Percentiles rank a stretch among this genome's conserved stretches.
Evolutionary conservation across 2,797 vertebrate species (phyloP).

Genomic region (Allobates femoralis): DNA sequence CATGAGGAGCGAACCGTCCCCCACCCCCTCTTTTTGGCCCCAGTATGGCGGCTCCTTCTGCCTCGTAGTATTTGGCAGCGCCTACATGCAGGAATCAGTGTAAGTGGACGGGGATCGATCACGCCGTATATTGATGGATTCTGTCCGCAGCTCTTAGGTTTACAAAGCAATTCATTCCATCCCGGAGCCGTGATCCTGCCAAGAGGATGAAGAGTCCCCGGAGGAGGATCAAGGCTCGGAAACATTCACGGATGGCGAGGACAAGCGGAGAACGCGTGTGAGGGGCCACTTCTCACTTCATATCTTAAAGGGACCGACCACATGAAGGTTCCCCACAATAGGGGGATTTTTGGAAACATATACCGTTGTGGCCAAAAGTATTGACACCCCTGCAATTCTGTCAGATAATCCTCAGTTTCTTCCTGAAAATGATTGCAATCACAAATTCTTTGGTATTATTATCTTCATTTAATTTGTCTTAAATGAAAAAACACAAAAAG

Average conservation of each 20-base stretch:
- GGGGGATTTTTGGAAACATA: no score
- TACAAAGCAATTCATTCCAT: conserved; percentile 39
- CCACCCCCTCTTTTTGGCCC: no score
- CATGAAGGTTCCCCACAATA: background rate
- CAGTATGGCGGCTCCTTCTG: background rate
- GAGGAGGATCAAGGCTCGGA: conserved; percentile 36
- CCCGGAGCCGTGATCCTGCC: conserved; percentile 7
- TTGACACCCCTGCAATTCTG: no score
- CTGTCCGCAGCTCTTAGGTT: conserved; percentile 41
- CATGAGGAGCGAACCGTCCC: no score
- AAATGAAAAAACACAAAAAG: no score
- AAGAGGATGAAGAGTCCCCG: conserved; percentile 53
- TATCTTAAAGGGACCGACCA: background rate
- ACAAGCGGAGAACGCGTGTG: background rate
- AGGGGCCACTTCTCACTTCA: background rate
- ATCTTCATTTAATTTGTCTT: no score
- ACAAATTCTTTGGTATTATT: no score
- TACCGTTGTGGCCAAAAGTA: no score
- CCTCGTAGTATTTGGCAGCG: background rate
- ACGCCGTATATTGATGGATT: conserved; percentile 23
- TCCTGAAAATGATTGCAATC: no score
- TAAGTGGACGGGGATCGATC: conserved; percentile 10
- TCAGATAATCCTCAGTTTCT: no score
- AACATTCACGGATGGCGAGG: conserved; percentile 16
- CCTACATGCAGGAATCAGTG: background rate